Base-by-base conservation (phyloP, 2,113 vertebrate species). In the Jaculus jaculus region DNA sequence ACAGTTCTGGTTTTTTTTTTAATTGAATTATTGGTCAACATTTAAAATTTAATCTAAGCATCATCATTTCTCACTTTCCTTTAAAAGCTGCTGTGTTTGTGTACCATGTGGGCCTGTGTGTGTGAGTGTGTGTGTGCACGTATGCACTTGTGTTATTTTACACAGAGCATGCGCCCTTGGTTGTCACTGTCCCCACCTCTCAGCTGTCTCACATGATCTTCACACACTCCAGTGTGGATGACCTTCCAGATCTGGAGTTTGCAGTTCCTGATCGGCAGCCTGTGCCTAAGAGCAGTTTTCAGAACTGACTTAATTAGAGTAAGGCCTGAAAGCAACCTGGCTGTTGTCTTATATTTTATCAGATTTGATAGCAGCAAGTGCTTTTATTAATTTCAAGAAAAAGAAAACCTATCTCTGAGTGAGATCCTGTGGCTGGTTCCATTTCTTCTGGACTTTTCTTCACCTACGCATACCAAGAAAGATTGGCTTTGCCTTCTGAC, bases 371-470 rank as follows among this genome's bases (percentile, higher is more conserved):
- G 72, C 32, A 84, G 58, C 88, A 5, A 83, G 23, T 72, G 12
- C 26, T 12, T 95, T 91, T 37, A 58, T 51, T 88, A 60, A 87
- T 89, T 79, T 83, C 28, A 47, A 71, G 11, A 13, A 4, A 61
- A 82, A 80, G 21, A 34, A 73, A 61, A 60, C 5, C 23, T 10
- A 39, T 47, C n/a, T 90, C 34, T 84, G 77, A 61, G 20, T 72
- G 54, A 84, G 82, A 83, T 26, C 34, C 3, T 75, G 73, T 28
- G 65, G 8, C 61, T 23, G 9, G 13, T 42, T 37, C 20, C 23
- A 78, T 42, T 92, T 37, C 42, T 83, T 94, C 18, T 47, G 83
- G 77, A 90, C 54, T 54, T 54, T 80, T 75, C 79, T 90, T 95
- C 47, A 63, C 13, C n/a, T 66, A 37, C 5, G 18, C 23, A 47